These are phyloP conservation scores for Ethmia dodecea DNA, from an alignment of 2,888 invertebrate genomes.

Conservation along the genomic window DNA sequence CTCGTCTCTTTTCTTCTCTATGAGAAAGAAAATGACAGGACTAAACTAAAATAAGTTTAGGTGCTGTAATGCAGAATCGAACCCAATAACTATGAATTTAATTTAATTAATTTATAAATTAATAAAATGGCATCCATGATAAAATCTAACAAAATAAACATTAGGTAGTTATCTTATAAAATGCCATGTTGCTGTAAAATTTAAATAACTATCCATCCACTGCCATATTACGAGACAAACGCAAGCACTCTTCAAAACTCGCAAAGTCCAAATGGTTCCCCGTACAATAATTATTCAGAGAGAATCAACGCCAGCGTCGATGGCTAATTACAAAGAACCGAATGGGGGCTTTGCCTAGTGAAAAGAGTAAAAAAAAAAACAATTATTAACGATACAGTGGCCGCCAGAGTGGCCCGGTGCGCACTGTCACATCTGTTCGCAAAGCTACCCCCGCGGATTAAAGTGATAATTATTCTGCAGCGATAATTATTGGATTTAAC, in stretches of 20 bases:
- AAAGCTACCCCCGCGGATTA: conserved; percentile 59
- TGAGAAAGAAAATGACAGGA: no score
- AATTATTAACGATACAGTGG: conserved; percentile 75
- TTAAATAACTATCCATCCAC: no score
- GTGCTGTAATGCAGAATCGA: no score
- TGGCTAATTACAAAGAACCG: conserved; percentile 72
- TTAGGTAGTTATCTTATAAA: no score
- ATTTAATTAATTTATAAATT: no score
- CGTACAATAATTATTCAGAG: conserved; percentile 58
- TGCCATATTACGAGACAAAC: no score
- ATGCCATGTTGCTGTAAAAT: no score
- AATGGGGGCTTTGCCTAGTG: conserved; percentile 63
- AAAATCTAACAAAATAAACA: no score
- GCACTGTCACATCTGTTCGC: conserved; percentile 65
- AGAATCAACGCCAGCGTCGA: conserved; percentile 58
- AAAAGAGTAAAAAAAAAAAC: conserved; percentile 48
- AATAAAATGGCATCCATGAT: no score
- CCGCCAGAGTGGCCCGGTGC: conserved; percentile 70
- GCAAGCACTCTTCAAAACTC: conserved; percentile 33
- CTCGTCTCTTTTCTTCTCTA: no score
- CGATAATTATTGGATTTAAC: conserved; percentile 72
- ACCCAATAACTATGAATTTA: no score
- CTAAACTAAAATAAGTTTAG: no score
- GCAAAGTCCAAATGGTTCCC: conserved; percentile 38
- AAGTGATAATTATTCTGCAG: conserved; percentile 70